Conservation (phyloP, 2,888 invertebrate species). For the Tuberolachnus salignus region DNA sequence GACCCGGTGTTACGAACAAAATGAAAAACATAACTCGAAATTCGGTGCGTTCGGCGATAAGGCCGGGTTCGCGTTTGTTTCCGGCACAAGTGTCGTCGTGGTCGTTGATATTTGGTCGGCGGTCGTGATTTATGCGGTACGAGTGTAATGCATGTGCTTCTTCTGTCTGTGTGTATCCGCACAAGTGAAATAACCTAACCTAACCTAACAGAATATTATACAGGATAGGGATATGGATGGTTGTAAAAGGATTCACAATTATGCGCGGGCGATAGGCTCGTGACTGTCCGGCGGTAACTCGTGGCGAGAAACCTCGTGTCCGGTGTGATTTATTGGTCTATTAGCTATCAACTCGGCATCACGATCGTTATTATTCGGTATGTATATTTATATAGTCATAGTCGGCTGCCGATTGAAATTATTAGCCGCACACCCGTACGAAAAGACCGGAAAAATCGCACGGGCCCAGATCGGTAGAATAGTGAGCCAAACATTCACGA, state of each 20-base stretch:
- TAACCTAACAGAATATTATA: no score
- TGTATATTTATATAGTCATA: not conserved
- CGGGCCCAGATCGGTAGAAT: no score
- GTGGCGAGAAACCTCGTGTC: constrained; percentile 32
- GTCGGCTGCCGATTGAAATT: not conserved
- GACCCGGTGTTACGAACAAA: not conserved
- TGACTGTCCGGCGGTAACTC: not conserved
- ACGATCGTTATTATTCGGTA: not conserved
- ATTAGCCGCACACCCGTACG: not conserved
- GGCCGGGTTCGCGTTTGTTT: constrained; percentile 14
- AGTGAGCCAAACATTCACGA: no score
- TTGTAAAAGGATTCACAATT: no score
- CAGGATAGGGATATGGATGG: no score
- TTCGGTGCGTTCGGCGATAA: not conserved
- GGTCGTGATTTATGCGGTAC: constrained; percentile 2
- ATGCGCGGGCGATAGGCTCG: not conserved
- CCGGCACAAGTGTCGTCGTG: not conserved
- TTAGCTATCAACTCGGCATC: constrained; percentile 41
- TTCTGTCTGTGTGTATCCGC: not conserved
- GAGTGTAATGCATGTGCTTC: not conserved
- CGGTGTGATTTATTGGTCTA: constrained; percentile 36
- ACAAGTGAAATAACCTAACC: no score
- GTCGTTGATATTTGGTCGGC: constrained; percentile 29
- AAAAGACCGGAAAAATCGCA: not conserved
- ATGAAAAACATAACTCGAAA: constrained; percentile 7